Evolutionary conservation across 2,888 invertebrate genomes (phyloP).

Genomic region (Dione vanillae): DNA sequence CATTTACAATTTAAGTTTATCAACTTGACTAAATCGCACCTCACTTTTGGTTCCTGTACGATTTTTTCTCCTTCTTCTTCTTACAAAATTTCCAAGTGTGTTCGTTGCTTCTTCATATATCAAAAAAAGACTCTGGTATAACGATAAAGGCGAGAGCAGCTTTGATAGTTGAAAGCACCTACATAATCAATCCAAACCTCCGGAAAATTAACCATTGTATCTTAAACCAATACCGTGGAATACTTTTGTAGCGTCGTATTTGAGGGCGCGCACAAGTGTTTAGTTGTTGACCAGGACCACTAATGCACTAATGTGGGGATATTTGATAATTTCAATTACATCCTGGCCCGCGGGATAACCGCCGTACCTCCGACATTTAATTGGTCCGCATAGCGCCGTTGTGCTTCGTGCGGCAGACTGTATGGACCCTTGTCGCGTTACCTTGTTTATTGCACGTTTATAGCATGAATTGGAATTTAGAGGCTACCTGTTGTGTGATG

Average conservation of each 20-base stretch:
- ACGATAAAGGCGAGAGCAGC: too few species aligned
- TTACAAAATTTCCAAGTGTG: too few species aligned
- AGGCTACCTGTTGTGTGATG: not conserved
- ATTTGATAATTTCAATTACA: constrained; percentile 22
- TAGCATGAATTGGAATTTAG: not conserved
- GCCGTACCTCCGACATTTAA: constrained; percentile 8
- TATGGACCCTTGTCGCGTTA: constrained; percentile 10
- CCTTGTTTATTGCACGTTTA: constrained; percentile 14
- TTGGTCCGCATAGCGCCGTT: constrained; percentile 6
- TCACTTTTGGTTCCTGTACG: too few species aligned
- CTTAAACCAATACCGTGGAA: not conserved
- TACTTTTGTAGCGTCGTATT: not conserved
- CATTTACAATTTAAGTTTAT: too few species aligned
- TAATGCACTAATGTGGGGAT: constrained; percentile 12
- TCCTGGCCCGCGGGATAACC: not conserved
- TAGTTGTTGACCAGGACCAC: too few species aligned
- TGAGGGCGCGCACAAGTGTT: not conserved
- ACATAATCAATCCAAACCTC: too few species aligned
- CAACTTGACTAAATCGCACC: too few species aligned
- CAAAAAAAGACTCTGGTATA: too few species aligned
- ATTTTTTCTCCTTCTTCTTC: too few species aligned
- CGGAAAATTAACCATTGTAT: not conserved
- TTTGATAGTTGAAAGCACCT: too few species aligned
- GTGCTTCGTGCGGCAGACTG: not conserved
- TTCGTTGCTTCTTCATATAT: too few species aligned